phyloP scores from a whole-genome alignment of 2,113 vertebrate genomes.

The Petrocephalus microphthalmus region DNA sequence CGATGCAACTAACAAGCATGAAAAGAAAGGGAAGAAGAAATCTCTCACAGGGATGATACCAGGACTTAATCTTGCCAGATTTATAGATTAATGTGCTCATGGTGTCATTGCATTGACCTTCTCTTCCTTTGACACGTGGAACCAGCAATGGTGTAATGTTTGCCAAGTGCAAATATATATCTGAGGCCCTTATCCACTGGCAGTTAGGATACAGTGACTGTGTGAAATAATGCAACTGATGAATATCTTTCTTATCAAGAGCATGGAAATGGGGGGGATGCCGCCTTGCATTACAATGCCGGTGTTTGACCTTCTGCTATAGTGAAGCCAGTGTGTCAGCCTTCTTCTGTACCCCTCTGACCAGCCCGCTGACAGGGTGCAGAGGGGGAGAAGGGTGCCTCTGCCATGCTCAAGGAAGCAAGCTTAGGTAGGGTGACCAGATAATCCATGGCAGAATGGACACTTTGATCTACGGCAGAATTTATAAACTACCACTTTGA shows the following conservation, averaged over 20 bases:
- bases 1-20: background rate
- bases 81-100: background rate
- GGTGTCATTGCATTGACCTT: background rate
- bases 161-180: background rate
- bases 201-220: background rate
- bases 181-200: too few species aligned
- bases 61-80: background rate
- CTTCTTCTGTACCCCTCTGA: background rate
- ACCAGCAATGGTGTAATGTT: background rate
- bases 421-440: background rate
- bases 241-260: background rate
- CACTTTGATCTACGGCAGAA: too few species aligned
- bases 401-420: background rate
- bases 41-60: background rate
- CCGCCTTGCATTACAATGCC: background rate
- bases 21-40: background rate
- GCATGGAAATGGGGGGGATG: background rate
- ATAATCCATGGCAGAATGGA: too few species aligned
- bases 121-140: background rate
- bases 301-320: background rate
- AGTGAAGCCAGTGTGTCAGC: background rate
- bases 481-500: too few species aligned
- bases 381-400: background rate
- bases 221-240: background rate
- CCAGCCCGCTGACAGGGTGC: background rate